These are phyloP conservation scores for Syngnathus typhle DNA, from an alignment of 2,113 vertebrate genomes.

Conservation along the genomic window DNA sequence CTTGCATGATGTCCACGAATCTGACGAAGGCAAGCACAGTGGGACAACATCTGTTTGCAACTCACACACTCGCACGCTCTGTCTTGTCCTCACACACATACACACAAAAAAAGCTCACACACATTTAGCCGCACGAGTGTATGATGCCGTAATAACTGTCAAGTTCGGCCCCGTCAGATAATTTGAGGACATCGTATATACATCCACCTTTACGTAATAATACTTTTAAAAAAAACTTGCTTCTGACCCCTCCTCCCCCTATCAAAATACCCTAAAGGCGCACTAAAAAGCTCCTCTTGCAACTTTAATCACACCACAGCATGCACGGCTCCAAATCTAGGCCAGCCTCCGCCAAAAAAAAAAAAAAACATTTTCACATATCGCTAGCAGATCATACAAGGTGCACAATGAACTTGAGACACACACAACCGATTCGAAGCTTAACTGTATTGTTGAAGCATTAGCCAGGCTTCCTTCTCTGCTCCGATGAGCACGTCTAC, in stretches of 20 bases:
- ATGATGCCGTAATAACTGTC: conserved; percentile 41
- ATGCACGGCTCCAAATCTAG: conserved; percentile 47
- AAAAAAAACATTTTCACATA: conserved; percentile 28
- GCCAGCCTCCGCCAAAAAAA: conserved; percentile 35
- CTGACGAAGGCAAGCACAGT: conserved; percentile 48
- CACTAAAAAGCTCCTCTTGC: conserved; percentile 53
- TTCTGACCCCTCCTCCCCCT: conserved; percentile 48
- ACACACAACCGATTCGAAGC: conserved; percentile 2
- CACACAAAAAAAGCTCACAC: conserved; percentile 2
- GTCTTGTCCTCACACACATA: background rate
- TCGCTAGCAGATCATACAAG: background rate
- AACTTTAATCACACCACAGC: conserved; percentile 64
- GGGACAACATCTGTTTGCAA: conserved; percentile 57
- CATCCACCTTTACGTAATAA: conserved; percentile 21
- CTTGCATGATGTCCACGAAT: conserved; percentile 43
- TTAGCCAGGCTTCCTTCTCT: conserved; percentile 16
- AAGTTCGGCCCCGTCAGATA: conserved; percentile 37
- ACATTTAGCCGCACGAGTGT: conserved; percentile 13
- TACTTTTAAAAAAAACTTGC: background rate
- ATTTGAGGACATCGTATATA: conserved; percentile 16
- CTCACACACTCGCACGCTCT: conserved; percentile 18
- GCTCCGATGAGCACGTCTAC: conserved; percentile 30
- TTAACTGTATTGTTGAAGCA: conserved; percentile 34
- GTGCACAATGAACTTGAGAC: conserved; percentile 8
- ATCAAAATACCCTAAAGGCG: conserved; percentile 44